These are phyloP conservation scores for Chrysolina haemoptera DNA, from an alignment of 2,888 invertebrate species.

Conservation along the genomic window DNA sequence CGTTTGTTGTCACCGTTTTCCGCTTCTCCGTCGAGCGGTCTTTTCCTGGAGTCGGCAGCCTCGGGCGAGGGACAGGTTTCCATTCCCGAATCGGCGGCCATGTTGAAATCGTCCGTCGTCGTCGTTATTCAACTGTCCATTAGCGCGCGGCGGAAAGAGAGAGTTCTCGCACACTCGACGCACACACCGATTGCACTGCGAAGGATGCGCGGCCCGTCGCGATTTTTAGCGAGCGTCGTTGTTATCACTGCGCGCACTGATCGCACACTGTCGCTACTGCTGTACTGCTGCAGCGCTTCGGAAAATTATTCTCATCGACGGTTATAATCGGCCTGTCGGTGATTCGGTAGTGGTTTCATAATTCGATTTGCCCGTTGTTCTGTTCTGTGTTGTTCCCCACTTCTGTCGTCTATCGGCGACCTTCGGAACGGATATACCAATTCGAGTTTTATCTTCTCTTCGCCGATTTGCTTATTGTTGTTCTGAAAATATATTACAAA, in stretches of 20 bases:
- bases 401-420: slow-evolving; percentile 25
- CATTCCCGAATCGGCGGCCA: slow-evolving; percentile 95
- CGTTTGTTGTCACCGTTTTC: slow-evolving; percentile 92
- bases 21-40: slow-evolving; percentile 89
- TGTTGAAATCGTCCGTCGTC: slow-evolving; percentile 70
- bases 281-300: too few species aligned
- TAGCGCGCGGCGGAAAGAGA: slow-evolving; percentile 53
- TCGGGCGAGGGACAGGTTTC: slow-evolving; percentile 95
- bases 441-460: slow-evolving; percentile 29
- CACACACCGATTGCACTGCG: slow-evolving; percentile 43
- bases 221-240: slow-evolving; percentile 19
- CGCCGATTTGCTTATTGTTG: slow-evolving; percentile 26
- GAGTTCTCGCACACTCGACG: slow-evolving; percentile 34
- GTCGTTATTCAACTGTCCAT: slow-evolving; percentile 63
- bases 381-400: slow-evolving; percentile 28
- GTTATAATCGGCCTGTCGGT: slow-evolving; percentile 47
- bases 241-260: slow-evolving; percentile 37
- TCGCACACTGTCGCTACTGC: slow-evolving; percentile 27
- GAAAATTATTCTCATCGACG: slow-evolving; percentile 47
- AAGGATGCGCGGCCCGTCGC: slow-evolving; percentile 45
- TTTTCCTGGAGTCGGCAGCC: slow-evolving; percentile 91
- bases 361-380: slow-evolving; percentile 20
- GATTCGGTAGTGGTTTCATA: slow-evolving; percentile 55
- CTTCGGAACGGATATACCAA: slow-evolving; percentile 28
- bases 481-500: slow-evolving; percentile 14